Percentiles rank a stretch among this genome's conserved stretches.
Conservation (phyloP, 2,113 vertebrate species). For the Lepidothrix coronata region DNA sequence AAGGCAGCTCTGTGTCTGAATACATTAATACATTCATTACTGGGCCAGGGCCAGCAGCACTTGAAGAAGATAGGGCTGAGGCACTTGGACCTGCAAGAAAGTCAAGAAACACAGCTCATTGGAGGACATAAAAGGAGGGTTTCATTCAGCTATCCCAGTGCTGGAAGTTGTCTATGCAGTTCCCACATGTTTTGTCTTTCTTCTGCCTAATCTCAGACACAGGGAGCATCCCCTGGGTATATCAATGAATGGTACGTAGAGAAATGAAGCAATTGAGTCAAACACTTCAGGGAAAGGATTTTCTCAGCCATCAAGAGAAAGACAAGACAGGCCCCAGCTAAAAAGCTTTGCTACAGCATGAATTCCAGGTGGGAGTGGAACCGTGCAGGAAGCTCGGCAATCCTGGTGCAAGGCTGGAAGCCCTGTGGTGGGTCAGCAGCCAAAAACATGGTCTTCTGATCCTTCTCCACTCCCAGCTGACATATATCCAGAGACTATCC, state of each 20-base stretch:
- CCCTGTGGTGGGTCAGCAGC: neutral
- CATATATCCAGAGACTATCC: neutral
- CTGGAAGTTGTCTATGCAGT: neutral
- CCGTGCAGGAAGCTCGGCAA: rapidly evolving
- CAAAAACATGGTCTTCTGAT: neutral
- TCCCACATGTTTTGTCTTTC: neutral
- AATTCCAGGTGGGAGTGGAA: neutral
- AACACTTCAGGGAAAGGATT: neutral
- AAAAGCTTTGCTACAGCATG: neutral
- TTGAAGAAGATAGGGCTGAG: neutral
- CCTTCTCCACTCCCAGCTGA: neutral
- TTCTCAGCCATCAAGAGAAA: neutral
- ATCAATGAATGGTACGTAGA: neutral
- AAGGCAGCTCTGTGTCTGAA: neutral
- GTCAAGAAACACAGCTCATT: neutral
- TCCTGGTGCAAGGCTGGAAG: neutral
- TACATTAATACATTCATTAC: neutral
- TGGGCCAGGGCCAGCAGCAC: neutral
- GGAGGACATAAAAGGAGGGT: neutral
- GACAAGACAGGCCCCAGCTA: neutral
- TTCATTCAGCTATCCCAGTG: neutral
- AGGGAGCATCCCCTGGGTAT: neutral
- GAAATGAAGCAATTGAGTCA: neutral
- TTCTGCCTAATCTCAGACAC: neutral
- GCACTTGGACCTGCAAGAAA: neutral